phyloP scores from a whole-genome alignment of 1,140 invertebrate genomes.

The Heliconius himera region DNA sequence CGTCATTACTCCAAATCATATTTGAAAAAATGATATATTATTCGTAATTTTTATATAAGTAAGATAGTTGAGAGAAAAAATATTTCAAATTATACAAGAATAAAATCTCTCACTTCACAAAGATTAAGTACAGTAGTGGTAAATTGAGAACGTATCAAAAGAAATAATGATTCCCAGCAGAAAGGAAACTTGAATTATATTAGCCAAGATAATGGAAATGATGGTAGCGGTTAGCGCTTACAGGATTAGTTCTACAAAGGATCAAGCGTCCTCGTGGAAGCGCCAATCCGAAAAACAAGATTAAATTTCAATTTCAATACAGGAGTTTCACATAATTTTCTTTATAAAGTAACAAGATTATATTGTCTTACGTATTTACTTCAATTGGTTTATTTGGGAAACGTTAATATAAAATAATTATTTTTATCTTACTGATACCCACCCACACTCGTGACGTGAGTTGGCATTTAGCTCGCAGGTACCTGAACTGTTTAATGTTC shows the following conservation, averaged over 20 bases:
- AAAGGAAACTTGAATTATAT: neutral
- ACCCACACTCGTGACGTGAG: too few relatives aligned
- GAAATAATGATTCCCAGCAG: neutral
- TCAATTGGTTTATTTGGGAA: neutral
- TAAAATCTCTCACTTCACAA: too few relatives aligned
- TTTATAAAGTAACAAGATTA: conserved; percentile 5
- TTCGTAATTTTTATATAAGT: too few relatives aligned
- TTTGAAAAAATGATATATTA: too few relatives aligned
- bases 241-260: conserved; percentile 2
- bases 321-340: neutral
- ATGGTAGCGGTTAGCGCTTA: neutral
- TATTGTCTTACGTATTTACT: neutral
- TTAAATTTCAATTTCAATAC: conserved; percentile 7
- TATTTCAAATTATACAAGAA: too few relatives aligned
- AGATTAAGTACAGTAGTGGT: neutral
- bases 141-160: neutral
- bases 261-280: neutral
- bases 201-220: neutral
- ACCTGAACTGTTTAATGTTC: too few relatives aligned
- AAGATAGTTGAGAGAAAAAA: too few relatives aligned
- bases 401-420: neutral
- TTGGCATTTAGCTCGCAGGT: too few relatives aligned
- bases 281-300: neutral
- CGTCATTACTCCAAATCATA: too few relatives aligned
- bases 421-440: too few relatives aligned